Evolutionary conservation across 1,140 invertebrate genomes (phyloP).

Genomic region (Campoletis sonorensis): DNA sequence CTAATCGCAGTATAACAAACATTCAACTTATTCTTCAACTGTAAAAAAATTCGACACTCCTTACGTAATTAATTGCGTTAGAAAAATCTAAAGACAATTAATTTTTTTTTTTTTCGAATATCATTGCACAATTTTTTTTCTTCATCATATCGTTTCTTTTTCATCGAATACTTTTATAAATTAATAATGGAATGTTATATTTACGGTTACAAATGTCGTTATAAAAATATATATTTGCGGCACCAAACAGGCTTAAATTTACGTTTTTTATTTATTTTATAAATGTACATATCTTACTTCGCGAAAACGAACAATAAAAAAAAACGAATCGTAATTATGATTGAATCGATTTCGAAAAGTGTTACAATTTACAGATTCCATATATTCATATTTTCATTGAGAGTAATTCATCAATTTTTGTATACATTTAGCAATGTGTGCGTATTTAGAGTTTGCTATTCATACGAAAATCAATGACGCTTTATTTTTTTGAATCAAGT

Average conservation of each 20-base stretch:
- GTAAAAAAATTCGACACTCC: no score
- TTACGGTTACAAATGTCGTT: background rate
- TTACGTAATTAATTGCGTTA: no score
- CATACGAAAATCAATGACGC: background rate
- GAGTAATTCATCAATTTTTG: background rate
- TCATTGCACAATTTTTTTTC: no score
- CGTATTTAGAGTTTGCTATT: background rate
- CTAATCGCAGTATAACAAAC: no score
- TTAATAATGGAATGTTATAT: no score
- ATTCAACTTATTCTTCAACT: no score
- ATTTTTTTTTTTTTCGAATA: no score
- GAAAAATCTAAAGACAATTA: no score
- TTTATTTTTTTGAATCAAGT: background rate
- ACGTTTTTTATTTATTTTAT: background rate
- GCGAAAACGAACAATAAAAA: background rate
- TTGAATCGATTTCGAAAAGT: background rate
- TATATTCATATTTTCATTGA: no score
- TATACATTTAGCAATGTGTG: no score
- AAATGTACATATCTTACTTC: background rate
- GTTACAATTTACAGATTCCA: background rate
- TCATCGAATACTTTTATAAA: no score
- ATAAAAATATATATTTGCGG: constrained; percentile 9
- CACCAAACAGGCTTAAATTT: background rate
- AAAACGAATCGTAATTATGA: background rate
- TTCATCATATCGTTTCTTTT: no score